Conservation (phyloP, 23 tunicate genomes). For the Trididemnum nubilum region DNA sequence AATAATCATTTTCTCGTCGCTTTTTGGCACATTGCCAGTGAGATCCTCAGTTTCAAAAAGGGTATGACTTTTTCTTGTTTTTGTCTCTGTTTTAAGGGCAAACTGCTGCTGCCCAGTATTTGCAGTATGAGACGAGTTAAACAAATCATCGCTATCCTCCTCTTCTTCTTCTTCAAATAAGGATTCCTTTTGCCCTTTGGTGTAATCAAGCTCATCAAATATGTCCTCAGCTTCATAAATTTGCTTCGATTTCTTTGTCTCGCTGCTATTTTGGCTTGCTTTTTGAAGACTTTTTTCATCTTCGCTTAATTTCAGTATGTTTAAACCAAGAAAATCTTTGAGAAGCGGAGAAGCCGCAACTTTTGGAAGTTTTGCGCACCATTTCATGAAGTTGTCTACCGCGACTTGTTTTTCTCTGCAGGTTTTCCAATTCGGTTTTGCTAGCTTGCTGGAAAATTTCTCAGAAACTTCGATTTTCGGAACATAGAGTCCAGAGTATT, state of each 20-base stretch:
- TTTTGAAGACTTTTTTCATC: conserved; percentile 1
- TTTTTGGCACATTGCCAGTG: conserved; percentile 14
- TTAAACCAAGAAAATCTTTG: conserved; percentile 46
- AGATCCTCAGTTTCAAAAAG: conserved; percentile 24
- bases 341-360: conserved; percentile 52
- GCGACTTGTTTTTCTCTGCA: conserved; percentile 26
- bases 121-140: background rate
- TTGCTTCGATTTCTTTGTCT: background rate
- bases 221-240: background rate
- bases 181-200: background rate
- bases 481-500: conserved; percentile 58
- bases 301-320: background rate
- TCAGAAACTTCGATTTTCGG: conserved; percentile 38
- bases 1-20: conserved; percentile 8
- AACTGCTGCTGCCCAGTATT: no score
- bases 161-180: conserved; percentile 1
- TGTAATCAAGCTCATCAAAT: conserved; percentile 7
- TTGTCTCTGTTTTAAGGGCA: background rate
- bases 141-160: background rate
- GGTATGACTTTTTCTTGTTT: background rate
- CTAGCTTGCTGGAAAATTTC: background rate
- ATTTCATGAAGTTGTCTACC: conserved; percentile 52
- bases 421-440: conserved; percentile 11
- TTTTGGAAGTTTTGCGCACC: conserved; percentile 55
- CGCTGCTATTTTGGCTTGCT: background rate